Evolutionary conservation across 2,113 vertebrate species (phyloP).

Genomic region (Vimba vimba): DNA sequence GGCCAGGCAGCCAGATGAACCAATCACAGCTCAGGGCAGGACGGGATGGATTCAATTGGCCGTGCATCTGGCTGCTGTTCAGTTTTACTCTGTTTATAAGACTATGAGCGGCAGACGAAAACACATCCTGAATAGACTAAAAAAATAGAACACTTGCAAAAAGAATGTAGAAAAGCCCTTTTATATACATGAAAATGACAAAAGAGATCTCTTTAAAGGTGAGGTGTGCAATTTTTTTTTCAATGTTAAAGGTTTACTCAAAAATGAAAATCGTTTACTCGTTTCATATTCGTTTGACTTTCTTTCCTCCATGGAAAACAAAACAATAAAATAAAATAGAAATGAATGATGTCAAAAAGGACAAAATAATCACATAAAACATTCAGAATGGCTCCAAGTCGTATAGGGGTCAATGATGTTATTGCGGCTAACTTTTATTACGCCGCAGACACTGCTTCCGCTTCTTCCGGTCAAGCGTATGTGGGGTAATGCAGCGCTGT

Average conservation of each 20-base stretch:
- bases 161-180: neutral
- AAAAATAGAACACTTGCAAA: conserved; percentile 31
- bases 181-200: neutral
- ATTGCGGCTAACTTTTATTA: too few relatives aligned
- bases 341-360: too few relatives aligned
- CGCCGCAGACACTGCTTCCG: too few relatives aligned
- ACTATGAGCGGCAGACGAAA: neutral
- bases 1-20: neutral
- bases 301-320: neutral
- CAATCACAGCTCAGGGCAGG: conserved; percentile 30
- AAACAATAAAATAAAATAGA: too few relatives aligned
- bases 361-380: too few relatives aligned
- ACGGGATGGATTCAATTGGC: conserved; percentile 41
- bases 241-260: neutral
- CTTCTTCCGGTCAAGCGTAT: too few relatives aligned
- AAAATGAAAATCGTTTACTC: too few relatives aligned
- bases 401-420: too few relatives aligned
- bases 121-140: conserved; percentile 30
- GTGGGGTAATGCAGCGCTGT: too few relatives aligned
- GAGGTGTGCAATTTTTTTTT: too few relatives aligned
- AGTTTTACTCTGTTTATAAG: conserved; percentile 38
- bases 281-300: neutral
- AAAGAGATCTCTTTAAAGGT: neutral
- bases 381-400: too few relatives aligned
- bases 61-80: conserved; percentile 43